Percentiles rank a stretch among this genome's conserved stretches.
Conservation (phyloP, 2,888 invertebrate genomes). For the Syrphus vitripennis region DNA sequence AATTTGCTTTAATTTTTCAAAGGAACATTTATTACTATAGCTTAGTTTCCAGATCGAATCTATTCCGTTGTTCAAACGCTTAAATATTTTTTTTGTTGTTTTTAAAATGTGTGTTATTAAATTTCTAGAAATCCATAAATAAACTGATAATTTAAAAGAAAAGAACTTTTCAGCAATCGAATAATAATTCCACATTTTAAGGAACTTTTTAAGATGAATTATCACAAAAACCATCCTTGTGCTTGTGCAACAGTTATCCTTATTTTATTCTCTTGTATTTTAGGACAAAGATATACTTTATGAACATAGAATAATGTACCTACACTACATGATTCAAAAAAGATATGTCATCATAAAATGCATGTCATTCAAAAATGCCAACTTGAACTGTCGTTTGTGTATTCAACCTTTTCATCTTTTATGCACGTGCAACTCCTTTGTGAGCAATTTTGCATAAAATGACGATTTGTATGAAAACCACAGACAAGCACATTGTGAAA, state of each 20-base stretch:
- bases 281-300: neutral
- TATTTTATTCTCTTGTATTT: neutral
- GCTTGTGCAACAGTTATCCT: constrained; percentile 7
- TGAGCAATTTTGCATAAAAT: constrained; percentile 54
- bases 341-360: constrained; percentile 13
- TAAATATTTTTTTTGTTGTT: too few relatives aligned
- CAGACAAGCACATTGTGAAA: constrained; percentile 13
- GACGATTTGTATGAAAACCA: constrained; percentile 50
- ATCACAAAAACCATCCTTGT: neutral
- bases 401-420: constrained; percentile 28
- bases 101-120: too few relatives aligned
- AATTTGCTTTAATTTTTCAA: too few relatives aligned
- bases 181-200: neutral
- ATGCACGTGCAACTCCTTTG: constrained; percentile 24
- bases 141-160: too few relatives aligned
- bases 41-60: too few relatives aligned
- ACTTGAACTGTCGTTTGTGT: constrained; percentile 18
- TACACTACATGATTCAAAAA: neutral
- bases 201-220: neutral
- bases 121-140: too few relatives aligned
- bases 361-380: constrained; percentile 18
- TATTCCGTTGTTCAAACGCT: too few relatives aligned
- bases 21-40: too few relatives aligned
- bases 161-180: too few relatives aligned
- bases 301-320: neutral